phyloP scores from a whole-genome alignment of 2,888 invertebrate species.

The Calameuta pallipes region DNA sequence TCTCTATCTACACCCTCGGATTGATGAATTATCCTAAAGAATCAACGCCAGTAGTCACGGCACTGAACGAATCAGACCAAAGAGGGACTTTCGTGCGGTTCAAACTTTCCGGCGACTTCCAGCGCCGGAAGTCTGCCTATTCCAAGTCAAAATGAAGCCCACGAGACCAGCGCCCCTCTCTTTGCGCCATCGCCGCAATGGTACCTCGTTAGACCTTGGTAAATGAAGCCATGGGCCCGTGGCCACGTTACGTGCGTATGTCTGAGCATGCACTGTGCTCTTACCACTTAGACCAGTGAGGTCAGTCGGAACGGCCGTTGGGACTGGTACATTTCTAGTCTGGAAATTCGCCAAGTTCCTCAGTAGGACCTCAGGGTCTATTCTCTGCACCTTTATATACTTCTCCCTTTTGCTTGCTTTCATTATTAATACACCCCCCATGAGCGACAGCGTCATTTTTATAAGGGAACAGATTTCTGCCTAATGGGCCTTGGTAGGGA shows the following conservation, averaged over 20 bases:
- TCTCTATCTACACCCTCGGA: neutral
- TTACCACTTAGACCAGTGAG: neutral
- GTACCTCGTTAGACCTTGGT: neutral
- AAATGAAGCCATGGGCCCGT: neutral
- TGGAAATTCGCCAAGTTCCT: neutral
- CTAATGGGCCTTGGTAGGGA: slow-evolving; percentile 40
- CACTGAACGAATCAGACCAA: neutral
- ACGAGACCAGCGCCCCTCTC: neutral
- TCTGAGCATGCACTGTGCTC: neutral
- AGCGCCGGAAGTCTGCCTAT: neutral
- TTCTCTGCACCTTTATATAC: neutral
- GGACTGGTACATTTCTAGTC: neutral
- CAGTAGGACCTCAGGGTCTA: neutral
- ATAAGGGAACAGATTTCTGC: slow-evolving; percentile 30
- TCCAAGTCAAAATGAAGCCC: neutral
- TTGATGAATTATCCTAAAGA: neutral
- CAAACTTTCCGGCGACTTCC: neutral
- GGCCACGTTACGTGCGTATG: neutral
- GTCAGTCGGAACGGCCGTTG: neutral
- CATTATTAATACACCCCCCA: neutral
- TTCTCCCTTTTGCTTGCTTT: neutral
- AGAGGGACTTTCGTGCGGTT: neutral
- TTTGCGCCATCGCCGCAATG: neutral
- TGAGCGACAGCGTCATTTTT: neutral
- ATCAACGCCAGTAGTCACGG: neutral